phyloP scores from a whole-genome alignment of 2,888 invertebrate genomes.

The Escarpia spicata region DNA sequence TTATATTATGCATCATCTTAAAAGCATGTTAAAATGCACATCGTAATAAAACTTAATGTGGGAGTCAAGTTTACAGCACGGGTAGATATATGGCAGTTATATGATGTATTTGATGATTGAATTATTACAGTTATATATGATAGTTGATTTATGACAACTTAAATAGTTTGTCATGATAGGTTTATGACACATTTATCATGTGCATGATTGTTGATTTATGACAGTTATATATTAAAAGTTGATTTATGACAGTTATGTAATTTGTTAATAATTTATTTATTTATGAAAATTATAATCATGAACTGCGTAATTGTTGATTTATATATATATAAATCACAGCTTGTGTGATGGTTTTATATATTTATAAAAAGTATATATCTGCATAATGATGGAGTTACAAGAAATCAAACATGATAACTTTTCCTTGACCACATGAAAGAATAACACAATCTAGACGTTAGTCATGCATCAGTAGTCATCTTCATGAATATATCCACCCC shows the following conservation, averaged over 20 bases:
- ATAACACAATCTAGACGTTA: not conserved
- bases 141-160: not conserved
- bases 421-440: not conserved
- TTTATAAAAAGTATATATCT: not conserved
- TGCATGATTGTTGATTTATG: not conserved
- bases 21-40: too few relatives aligned
- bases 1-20: too few relatives aligned
- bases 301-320: too few relatives aligned
- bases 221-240: not conserved
- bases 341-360: not conserved
- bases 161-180: not conserved
- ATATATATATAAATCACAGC: too few relatives aligned
- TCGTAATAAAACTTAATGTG: not conserved
- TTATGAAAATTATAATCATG: not conserved
- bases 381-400: not conserved
- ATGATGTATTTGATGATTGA: not conserved
- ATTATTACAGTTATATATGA: not conserved
- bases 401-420: not conserved
- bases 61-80: not conserved
- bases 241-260: not conserved
- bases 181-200: not conserved
- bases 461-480: not conserved
- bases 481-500: not conserved
- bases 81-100: not conserved
- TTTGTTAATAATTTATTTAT: not conserved